Base-by-base conservation (phyloP, 2,113 vertebrate genomes). In the Cacatua alba region DNA sequence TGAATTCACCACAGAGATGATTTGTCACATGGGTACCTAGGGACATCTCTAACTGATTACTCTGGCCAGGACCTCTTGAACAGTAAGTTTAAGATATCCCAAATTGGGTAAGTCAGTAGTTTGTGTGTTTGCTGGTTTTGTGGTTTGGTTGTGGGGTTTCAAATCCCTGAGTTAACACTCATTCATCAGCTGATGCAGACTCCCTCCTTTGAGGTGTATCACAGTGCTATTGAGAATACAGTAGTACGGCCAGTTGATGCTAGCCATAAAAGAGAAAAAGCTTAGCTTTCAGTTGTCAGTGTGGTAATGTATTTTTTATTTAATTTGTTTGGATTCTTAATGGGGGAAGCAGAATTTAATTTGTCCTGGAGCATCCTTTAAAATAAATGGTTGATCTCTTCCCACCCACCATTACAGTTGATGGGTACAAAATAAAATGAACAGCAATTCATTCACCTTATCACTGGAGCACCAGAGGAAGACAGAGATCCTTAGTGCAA, bases 301-400 rank as follows among this genome's bases (percentile, higher is more conserved):
- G 8, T 19, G 21, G 37, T 7, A 15, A 67, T 6, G 2, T 23
- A 8, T 35, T 75, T 87, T 84, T 51, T 39, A 52, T 76, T 55
- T 31, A 25, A 69, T 92, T 92, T 79, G 13, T 75, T 95, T 57
- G 31, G 60, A 59, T 67, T 86, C n/a, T 77, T 80, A 53, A 82
- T 23, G 48, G n/a, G 28, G 48, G 41, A 79, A 95, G 44, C 33
- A 87, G 77, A 84, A 89, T 69, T 93, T 86, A 65, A 83, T 93
- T 92, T 90, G 48, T 88, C 13, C 49, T 49, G 17, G 7, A 87
- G 46, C 25, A 74, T 59, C 49, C 79, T 88, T 88, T 74, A 86
- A 88, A 94, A 92, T 67, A 80, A 92, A 81, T 59, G 43, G 16
- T 67, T 88, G 71, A 67, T 80, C 79, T 93, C 88, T 90, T 82